These are phyloP conservation scores for Ptychobarbus kaznakovi DNA, from an alignment of 2,797 vertebrate genomes.

Conservation along the genomic window DNA sequence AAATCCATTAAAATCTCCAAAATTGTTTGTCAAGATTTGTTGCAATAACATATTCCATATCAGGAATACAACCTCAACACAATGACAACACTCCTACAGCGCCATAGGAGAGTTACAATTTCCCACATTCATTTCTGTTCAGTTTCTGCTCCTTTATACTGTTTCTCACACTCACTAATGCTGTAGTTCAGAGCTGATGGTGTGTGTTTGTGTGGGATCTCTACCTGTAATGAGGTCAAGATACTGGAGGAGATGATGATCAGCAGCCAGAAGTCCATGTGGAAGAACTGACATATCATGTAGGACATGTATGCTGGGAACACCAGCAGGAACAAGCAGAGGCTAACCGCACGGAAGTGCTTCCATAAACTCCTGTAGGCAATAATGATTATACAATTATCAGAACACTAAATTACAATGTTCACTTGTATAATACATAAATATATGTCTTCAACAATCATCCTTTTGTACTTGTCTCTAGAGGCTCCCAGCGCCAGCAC, in stretches of 20 bases:
- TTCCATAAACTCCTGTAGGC: constrained; percentile 94
- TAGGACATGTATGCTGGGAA: constrained; percentile 99
- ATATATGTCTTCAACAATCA: not conserved
- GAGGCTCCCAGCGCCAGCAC: constrained; percentile 95
- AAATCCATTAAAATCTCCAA: not conserved
- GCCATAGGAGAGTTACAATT: not conserved
- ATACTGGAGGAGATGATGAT: constrained; percentile 99
- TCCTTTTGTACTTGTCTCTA: constrained; percentile 86
- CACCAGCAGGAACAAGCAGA: constrained; percentile 92
- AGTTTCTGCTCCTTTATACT: not conserved
- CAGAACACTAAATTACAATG: not conserved
- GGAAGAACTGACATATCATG: constrained; percentile 99
- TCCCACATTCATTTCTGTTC: not conserved
- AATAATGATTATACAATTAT: not conserved
- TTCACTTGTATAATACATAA: not conserved
- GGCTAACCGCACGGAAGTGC: constrained; percentile 95
- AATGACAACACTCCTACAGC: not conserved
- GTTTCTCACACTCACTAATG: not conserved
- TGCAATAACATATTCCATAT: not conserved
- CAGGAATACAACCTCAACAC: not conserved
- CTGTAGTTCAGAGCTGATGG: not conserved
- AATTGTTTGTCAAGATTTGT: not conserved
- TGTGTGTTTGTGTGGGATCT: constrained; percentile 34
- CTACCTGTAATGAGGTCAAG: constrained; percentile 97
- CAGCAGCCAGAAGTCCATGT: constrained; percentile 99